Base-by-base conservation (phyloP, 2,113 vertebrate genomes). In the Ovibos moschatus region DNA sequence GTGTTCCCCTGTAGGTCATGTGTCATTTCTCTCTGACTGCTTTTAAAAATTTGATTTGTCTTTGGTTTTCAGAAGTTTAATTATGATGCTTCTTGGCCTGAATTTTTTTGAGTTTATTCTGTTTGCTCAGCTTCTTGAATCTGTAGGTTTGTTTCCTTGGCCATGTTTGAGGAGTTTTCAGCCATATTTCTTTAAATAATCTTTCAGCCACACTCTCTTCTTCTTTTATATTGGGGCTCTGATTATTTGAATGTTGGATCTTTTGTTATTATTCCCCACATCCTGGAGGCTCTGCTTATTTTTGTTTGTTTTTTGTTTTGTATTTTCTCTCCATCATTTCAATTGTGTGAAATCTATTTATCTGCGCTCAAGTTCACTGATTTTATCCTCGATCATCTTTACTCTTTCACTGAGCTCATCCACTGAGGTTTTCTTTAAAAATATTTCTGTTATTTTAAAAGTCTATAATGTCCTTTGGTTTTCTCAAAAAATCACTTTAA, bases 11-110 rank as follows among this genome's bases (percentile, higher is more conserved):
- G 25, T 17, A 13, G 19, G 27, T 27, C 13, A 43, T 95, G 50
- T 1, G 7, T 33, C 28, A 2, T 89, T 71, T 89, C n/a, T 85
- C n/a, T 85, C 36, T 85, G n/a, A 28, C 16, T 88, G 25, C 28
- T 58, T 94, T 92, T 21, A 92, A 71, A 16, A 89, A 71, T 90
- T 79, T 53, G 58, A 47, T 91, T 84, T 71, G 60, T 87, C 45
- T 87, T 87, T 60, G 23, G 27, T 91, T 93, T 95, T 82, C 51
- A 91, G 25, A 92, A 81, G 7, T 89, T 89, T 96, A 79, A 90
- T 88, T 64, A 51, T 86, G 58, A 47, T 28, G 9, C 79, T 94
- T 71, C 67, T 89, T 81, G 67, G 84, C 25, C 53, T 81, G 30
- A 21, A 28, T 47, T 81, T 86, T 67, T 81, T 81, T 89, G 67